Conservation (phyloP, 2,888 invertebrate genomes). For the Stratiomys singularior region DNA sequence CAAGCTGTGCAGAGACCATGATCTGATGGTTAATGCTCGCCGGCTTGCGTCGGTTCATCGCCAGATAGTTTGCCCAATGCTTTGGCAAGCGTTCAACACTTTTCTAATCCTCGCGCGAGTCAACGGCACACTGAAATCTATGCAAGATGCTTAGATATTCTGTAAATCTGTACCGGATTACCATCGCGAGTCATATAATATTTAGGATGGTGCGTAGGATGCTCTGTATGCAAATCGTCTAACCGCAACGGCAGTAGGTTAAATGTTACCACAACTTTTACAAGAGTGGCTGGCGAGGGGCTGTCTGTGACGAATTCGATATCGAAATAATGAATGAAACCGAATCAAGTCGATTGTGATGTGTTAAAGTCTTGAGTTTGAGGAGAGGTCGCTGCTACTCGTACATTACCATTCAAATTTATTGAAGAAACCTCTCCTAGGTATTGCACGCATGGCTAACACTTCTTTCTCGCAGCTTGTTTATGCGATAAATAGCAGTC, state of each 20-base stretch:
- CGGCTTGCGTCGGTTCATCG: conserved; percentile 14
- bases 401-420: no score
- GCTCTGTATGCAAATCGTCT: conserved; percentile 39
- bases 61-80: conserved; percentile 14
- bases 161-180: conserved; percentile 29
- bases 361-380: no score
- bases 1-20: conserved; percentile 13
- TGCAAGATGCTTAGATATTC: conserved; percentile 21
- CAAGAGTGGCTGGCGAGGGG: not conserved
- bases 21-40: conserved; percentile 34
- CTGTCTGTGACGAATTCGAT: no score
- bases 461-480: no score
- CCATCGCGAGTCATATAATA: conserved; percentile 18
- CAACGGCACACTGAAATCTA: conserved; percentile 2
- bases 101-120: conserved; percentile 7
- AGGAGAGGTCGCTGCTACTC: no score
- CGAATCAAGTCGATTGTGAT: no score
- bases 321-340: no score
- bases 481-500: no score
- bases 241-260: conserved; percentile 25
- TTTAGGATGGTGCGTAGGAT: conserved; percentile 35
- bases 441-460: no score
- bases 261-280: conserved; percentile 26
- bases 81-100: conserved; percentile 44
- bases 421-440: no score